A percentile compares a stretch with the other conserved stretches of the same genome.
Conservation (phyloP, 1,140 invertebrate genomes). For the Ridgeia piscesae region DNA sequence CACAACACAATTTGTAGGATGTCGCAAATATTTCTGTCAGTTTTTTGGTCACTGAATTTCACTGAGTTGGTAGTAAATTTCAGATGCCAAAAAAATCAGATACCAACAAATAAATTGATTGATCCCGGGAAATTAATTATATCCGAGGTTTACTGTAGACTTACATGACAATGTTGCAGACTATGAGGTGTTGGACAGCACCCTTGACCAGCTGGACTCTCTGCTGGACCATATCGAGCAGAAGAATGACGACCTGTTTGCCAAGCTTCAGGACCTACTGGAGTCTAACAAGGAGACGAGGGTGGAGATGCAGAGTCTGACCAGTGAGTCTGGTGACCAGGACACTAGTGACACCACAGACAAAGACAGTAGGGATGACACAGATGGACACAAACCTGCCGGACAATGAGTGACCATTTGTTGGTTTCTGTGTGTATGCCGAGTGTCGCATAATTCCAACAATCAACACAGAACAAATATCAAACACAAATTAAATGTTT, state of each 20-base stretch:
- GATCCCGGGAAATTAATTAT: no score
- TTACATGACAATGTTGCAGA: background rate
- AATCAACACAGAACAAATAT: background rate
- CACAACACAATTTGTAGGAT: no score
- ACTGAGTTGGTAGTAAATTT: no score
- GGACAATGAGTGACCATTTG: background rate
- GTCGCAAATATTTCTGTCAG: no score
- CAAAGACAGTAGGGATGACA: background rate
- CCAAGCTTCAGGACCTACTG: conserved; percentile 16
- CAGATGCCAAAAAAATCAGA: no score
- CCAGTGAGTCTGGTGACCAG: background rate
- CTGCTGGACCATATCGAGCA: conserved; percentile 14
- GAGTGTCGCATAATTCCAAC: background rate
- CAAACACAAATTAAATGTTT: background rate
- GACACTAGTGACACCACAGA: background rate
- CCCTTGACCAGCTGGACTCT: conserved; percentile 10
- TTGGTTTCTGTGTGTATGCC: background rate
- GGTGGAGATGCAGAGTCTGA: background rate
- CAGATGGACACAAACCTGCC: background rate
- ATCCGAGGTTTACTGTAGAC: background rate
- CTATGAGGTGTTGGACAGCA: conserved; percentile 4
- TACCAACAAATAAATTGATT: no score
- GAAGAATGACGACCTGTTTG: conserved; percentile 20
- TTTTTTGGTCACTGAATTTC: no score
- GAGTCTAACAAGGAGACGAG: conserved; percentile 8